phyloP scores from a whole-genome alignment of 2,113 vertebrate species.

The Rissa tridactyla region DNA sequence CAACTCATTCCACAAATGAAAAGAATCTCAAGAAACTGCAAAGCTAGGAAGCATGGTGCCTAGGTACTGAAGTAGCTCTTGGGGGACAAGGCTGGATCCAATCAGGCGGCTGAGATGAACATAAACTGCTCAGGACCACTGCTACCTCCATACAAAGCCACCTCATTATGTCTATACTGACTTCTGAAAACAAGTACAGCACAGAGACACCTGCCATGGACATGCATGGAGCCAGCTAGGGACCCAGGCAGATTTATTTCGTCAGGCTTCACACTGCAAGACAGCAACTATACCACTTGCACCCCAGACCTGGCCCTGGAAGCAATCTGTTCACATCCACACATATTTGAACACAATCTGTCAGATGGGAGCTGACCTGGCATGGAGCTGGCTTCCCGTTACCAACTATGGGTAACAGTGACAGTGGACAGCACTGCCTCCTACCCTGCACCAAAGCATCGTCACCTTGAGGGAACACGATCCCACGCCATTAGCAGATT shows the following conservation, averaged over 20 bases:
- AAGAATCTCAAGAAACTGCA: background rate
- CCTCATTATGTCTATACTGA: background rate
- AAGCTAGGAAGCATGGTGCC: background rate
- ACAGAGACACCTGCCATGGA: background rate
- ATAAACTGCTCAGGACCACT: background rate
- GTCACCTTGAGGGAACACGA: background rate
- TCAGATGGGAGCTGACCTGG: background rate
- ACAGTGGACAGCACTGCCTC: background rate
- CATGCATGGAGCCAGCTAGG: rapidly evolving
- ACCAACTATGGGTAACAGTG: rapidly evolving
- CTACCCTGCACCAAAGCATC: background rate
- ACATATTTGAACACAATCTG: rapidly evolving
- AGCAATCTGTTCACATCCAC: background rate
- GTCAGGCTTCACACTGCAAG: background rate
- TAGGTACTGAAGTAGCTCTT: background rate
- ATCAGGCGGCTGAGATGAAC: background rate
- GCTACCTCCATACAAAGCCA: background rate
- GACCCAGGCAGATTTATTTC: background rate
- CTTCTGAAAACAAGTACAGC: background rate
- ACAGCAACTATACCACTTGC: background rate
- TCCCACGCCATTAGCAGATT: background rate
- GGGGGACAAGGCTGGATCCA: background rate
- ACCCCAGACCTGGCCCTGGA: background rate
- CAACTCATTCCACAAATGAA: background rate
- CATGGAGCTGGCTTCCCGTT: background rate